Evolutionary conservation across 2,113 vertebrate species (phyloP), one percentile per base, ranked within the genome.

Genomic region (Xenopus laevis): DNA sequence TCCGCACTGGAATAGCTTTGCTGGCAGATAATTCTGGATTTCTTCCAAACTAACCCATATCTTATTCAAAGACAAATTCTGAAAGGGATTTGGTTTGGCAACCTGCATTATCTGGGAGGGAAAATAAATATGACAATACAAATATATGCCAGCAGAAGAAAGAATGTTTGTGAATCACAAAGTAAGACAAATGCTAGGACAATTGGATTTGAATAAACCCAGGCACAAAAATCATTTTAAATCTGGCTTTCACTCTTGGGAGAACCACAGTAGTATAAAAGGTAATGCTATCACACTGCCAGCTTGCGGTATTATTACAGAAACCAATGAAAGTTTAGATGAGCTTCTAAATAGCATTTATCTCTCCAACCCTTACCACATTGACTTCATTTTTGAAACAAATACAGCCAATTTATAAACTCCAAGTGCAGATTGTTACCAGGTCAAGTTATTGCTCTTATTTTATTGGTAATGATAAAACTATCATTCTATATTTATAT

Each of bases 61-160:
- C 85, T 85, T 83, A 85, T 84, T 85, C 79, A 82, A 77, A 72
- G 71, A 64, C 45, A 82, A 82, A 83, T 78, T 77, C 82, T 78
- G 83, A 82, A 80, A 83, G 71, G 73, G 82, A 85, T 86, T 83
- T 85, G 81, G 78, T 63, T 81, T 88, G 84, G 81, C 71, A 79
- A 72, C 75, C 50, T 50, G 50, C 81, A 64, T 85, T 67, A 67
- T 84, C 77, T 66, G 64, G 62, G 81, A 71, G 75, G 74, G 71
- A 80, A 79, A 81, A 75, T 60, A 82, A 84, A 78, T 68, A 80
- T 80, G 74, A 79, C 79, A 84, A 87, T 82, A 83, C 78, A 84
- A 83, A 82, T 78, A 83, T 79, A 81, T 58, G 77, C 74, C 59
- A 70, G 50, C 17, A 15, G 33, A 23, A 16, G 59, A 76, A 47